phyloP scores from a whole-genome alignment of 2,797 vertebrate species.

The Manis javanica region DNA sequence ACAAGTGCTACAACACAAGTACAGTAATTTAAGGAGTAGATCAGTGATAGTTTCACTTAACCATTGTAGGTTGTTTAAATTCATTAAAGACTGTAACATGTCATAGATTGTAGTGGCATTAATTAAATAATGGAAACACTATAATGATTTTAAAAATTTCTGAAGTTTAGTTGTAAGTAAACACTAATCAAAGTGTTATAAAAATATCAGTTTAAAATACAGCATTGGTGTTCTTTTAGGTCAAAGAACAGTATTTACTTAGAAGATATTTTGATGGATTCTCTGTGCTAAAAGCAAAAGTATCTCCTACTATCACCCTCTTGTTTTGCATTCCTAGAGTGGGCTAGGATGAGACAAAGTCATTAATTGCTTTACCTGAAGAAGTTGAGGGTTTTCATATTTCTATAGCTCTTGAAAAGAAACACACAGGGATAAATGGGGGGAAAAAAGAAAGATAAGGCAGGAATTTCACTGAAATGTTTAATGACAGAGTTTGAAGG shows the following conservation, averaged over 20 bases:
- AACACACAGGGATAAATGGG: not conserved
- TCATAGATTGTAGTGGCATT: not conserved
- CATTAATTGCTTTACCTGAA: not conserved
- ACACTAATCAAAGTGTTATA: not conserved
- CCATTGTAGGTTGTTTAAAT: not conserved
- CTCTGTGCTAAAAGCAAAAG: not conserved
- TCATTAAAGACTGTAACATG: not conserved
- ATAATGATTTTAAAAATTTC: not conserved
- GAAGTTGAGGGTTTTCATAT: not conserved
- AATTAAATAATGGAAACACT: not conserved
- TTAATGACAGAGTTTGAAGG: not conserved
- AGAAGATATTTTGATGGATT: not conserved
- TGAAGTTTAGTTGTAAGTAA: not conserved
- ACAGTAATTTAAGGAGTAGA: not conserved
- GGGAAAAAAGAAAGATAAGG: not conserved
- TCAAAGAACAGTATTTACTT: not conserved
- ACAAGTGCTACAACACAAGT: not conserved
- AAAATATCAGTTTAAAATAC: not conserved
- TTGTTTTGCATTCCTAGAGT: not conserved
- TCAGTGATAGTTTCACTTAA: not conserved
- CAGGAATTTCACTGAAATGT: not conserved
- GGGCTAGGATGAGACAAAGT: not conserved
- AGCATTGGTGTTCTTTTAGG: not conserved
- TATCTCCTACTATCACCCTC: accelerated
- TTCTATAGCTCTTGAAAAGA: not conserved